Percentiles rank a stretch among this genome's conserved stretches.
Evolutionary conservation across 2,113 vertebrate species (phyloP).

Genomic region (Oryzias woworae): DNA sequence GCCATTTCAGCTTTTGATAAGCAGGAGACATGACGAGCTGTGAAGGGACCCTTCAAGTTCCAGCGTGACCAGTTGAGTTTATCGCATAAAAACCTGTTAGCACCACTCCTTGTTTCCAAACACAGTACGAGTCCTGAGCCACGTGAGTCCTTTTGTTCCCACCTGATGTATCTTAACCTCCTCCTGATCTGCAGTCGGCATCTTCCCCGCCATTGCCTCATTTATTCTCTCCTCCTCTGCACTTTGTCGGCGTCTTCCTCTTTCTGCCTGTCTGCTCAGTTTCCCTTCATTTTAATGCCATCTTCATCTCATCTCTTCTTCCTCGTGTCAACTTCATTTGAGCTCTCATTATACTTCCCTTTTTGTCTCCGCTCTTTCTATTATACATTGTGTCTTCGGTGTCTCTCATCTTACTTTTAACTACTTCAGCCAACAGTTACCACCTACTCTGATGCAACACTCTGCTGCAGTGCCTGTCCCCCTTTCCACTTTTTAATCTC

Average conservation of each 20-base stretch:
- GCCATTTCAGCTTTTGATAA: slow-evolving; percentile 52
- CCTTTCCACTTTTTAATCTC: slow-evolving; percentile 2
- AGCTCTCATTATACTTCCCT: slow-evolving; percentile 21
- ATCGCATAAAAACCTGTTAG: slow-evolving; percentile 61
- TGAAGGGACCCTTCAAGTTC: slow-evolving; percentile 58
- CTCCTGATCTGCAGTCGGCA: slow-evolving; percentile 8
- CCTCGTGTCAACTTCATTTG: slow-evolving; percentile 24
- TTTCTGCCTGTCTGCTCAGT: slow-evolving; percentile 21
- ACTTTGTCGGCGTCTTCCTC: slow-evolving; percentile 14
- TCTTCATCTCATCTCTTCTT: slow-evolving; percentile 14
- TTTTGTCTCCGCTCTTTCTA: background rate
- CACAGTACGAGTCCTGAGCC: slow-evolving; percentile 48
- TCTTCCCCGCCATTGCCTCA: slow-evolving; percentile 15
- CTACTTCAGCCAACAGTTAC: slow-evolving; percentile 26
- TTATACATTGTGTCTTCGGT: slow-evolving; percentile 2
- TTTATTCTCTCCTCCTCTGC: slow-evolving; percentile 29
- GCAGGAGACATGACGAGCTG: slow-evolving; percentile 53
- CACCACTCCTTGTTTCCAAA: slow-evolving; percentile 69
- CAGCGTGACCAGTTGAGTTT: slow-evolving; percentile 46
- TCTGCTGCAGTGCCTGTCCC: slow-evolving; percentile 26
- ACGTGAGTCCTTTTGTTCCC: slow-evolving; percentile 21
- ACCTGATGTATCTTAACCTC: slow-evolving; percentile 27
- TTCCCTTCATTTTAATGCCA: slow-evolving; percentile 21
- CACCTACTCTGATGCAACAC: slow-evolving; percentile 24
- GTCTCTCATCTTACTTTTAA: slow-evolving; percentile 23